phyloP scores from a whole-genome alignment of 2,888 invertebrate species.

The Polyommatus iphigenia region DNA sequence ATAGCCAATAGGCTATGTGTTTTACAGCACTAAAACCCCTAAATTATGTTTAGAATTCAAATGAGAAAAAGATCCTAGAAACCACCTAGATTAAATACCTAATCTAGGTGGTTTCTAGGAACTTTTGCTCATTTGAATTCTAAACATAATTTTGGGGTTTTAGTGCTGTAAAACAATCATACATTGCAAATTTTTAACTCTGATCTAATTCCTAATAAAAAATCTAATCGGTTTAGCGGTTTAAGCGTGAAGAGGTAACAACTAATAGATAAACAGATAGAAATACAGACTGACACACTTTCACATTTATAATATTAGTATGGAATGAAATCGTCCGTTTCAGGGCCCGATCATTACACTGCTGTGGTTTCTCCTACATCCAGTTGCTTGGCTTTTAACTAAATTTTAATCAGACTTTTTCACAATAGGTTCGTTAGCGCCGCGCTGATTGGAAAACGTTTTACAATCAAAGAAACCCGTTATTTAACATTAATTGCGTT shows the following conservation, averaged over 20 bases:
- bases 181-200: too few relatives aligned
- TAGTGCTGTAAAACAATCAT: background rate
- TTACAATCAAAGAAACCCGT: constrained; percentile 31
- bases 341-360: constrained; percentile 36
- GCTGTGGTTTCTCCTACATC: constrained; percentile 35
- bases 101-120: background rate
- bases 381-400: constrained; percentile 41
- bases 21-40: background rate
- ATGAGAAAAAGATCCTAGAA: background rate
- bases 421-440: constrained; percentile 41
- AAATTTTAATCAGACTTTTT: constrained; percentile 41
- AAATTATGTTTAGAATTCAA: background rate
- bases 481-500: constrained; percentile 15
- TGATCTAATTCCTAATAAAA: too few relatives aligned
- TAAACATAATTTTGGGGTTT: background rate
- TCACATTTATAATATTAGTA: too few relatives aligned
- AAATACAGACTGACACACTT: too few relatives aligned
- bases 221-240: too few relatives aligned
- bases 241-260: too few relatives aligned
- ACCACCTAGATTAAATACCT: too few relatives aligned
- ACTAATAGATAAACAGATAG: too few relatives aligned
- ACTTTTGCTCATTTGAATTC: background rate
- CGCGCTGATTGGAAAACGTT: constrained; percentile 38
- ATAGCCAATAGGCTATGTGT: background rate
- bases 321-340: constrained; percentile 18